phyloP scores from a whole-genome alignment of 2,888 invertebrate genomes.

The Megaustenia siamemsis region DNA sequence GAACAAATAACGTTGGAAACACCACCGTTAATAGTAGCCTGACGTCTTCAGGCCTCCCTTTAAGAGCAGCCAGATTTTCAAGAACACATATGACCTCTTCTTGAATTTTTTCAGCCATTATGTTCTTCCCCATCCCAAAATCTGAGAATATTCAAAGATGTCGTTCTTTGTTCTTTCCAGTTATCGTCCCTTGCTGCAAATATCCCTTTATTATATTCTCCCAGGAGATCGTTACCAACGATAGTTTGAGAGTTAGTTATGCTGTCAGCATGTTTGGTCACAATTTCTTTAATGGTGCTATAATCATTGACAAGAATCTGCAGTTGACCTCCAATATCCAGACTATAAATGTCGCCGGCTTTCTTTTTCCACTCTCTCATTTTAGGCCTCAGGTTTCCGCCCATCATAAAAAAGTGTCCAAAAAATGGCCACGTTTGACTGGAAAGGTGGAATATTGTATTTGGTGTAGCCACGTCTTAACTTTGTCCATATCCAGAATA shows the following conservation, averaged over 20 bases:
- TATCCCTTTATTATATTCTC: constrained; percentile 40
- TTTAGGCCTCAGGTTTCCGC: constrained; percentile 6
- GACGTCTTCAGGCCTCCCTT: constrained; percentile 37
- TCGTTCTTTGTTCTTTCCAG: constrained; percentile 52
- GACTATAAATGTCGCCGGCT: constrained; percentile 53
- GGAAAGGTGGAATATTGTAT: constrained; percentile 44
- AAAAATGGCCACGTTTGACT: constrained; percentile 41
- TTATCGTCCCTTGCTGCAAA: constrained; percentile 18
- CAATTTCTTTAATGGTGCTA: constrained; percentile 50
- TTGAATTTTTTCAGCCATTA: constrained; percentile 46
- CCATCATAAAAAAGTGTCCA: constrained; percentile 47
- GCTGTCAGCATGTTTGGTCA: constrained; percentile 53
- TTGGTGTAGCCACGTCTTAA: not conserved
- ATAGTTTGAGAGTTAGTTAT: constrained; percentile 45
- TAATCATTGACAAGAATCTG: constrained; percentile 53
- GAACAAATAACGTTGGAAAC: constrained; percentile 52
- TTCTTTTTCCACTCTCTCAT: constrained; percentile 26
- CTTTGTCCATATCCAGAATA: constrained; percentile 7
- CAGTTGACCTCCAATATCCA: constrained; percentile 40
- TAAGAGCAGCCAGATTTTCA: constrained; percentile 1
- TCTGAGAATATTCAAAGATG: constrained; percentile 41
- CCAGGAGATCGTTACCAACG: not conserved
- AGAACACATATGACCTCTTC: constrained; percentile 46
- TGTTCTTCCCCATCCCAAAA: constrained; percentile 50
- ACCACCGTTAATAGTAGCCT: constrained; percentile 14